Evolutionary conservation across 35 echinoderm and acorn worm species (phyloP), one percentile per base, ranked within the genome.

Genomic region (Eucidaris tribuloides): DNA sequence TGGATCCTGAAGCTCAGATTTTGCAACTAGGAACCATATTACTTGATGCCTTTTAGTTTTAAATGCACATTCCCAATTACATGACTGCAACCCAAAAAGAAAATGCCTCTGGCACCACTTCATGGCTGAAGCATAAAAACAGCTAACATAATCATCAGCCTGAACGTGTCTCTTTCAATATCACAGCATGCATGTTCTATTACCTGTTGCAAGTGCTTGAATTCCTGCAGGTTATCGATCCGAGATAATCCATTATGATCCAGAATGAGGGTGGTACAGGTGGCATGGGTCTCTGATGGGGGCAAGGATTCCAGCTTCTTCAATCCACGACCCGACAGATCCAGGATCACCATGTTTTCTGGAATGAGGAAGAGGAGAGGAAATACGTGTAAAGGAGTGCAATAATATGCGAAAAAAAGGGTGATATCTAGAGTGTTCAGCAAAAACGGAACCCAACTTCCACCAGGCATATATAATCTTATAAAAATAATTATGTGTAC

Each of bases 261-360:
- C 36, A 99, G 42, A 33, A 99, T 99, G 2, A 99, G 80, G 7
- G 96, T 99, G 42, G 96, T 93, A 50, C 91, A 99, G 15, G 86
- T 81, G 14, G 63, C 49, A 30, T 79, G 82, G 6, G 79, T 61
- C 42, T 87, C 79, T 18, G 85, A 78, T 1, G 64, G 54, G 3
- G 78, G 42, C 55, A 64, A 56, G 15, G 62, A 54, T 38, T 93
- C 91, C 7, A 99, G 62, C 63, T 84, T 93, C 96, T 93, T 93
- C 41, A 99, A 54, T 40, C 90, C 87, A 41, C 85, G 71, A 30
- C 79, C 71, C 1, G 96, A 88, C 40, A 93, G 71, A 76, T 99
- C 91, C 24, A 93, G 79, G 15, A 93, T 76, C 63, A 99, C 83
- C 96, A 94, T 94, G 43, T 94, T 94, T 82, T 94, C 92, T 94